These are phyloP conservation scores for Cheumatopsyche charites DNA, from an alignment of 1,140 invertebrate species.

Conservation along the genomic window DNA sequence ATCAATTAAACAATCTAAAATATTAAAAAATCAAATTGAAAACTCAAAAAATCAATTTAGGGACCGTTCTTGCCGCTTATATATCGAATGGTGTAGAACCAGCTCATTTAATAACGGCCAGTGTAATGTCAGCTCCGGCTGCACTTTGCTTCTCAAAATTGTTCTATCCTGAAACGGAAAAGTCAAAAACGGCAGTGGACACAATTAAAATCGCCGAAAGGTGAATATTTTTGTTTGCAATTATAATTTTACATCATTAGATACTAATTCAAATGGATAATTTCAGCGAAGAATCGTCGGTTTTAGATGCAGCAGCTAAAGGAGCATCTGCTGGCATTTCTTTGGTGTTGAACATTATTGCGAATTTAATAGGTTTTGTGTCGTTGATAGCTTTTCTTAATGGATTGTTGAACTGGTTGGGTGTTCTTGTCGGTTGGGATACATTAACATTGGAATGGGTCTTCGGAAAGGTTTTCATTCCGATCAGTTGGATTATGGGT, in stretches of 20 bases:
- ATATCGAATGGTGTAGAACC: constrained; percentile 87
- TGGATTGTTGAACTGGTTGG: constrained; percentile 79
- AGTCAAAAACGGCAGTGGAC: constrained; percentile 72
- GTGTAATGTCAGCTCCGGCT: constrained; percentile 94
- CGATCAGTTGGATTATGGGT: constrained; percentile 75
- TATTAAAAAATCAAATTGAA: too few relatives aligned
- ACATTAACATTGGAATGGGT: constrained; percentile 70
- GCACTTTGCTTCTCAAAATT: constrained; percentile 89
- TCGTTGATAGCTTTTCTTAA: constrained; percentile 86
- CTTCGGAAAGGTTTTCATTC: constrained; percentile 86
- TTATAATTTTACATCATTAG: constrained; percentile 6
- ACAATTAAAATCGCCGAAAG: constrained; percentile 68
- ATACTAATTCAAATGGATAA: too few relatives aligned
- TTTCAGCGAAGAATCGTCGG: constrained; percentile 77
- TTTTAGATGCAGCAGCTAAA: constrained; percentile 86
- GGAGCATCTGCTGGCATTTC: constrained; percentile 83
- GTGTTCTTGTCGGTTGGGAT: constrained; percentile 70
- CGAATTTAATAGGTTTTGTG: constrained; percentile 92
- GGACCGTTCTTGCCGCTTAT: constrained; percentile 90
- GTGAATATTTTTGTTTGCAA: constrained; percentile 53
- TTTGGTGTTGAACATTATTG: constrained; percentile 86
- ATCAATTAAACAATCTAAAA: neutral
- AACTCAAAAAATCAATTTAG: constrained; percentile 55
- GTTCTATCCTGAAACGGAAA: constrained; percentile 87
- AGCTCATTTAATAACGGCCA: constrained; percentile 84